Evolutionary conservation across 1,140 invertebrate species (phyloP), one percentile per base, ranked within the genome.

Genomic region (Caenorhabditis briggsae): DNA sequence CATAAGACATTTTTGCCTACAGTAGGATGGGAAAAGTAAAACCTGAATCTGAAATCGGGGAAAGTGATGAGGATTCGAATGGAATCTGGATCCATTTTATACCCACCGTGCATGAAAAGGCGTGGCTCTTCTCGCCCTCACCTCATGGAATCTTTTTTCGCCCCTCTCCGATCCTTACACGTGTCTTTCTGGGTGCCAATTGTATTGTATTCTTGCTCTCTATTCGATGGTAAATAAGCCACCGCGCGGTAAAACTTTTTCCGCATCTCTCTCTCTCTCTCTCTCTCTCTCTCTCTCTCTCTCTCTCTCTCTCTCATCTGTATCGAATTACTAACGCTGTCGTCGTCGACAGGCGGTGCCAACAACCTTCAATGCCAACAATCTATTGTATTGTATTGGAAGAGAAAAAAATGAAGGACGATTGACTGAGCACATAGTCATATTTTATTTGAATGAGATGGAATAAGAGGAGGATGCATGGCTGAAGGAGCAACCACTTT

Each of bases 51-150:
- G 56, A 58, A 58, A n/a, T 18, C 16, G n/a, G 25, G 14, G n/a
- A 50, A n/a, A 53, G 70, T 50, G 59, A 61, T 61, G 59, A 25
- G 14, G 23, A 61, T 50, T 46, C 64, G 43, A 33, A 33, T 33
- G 16, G 64, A 78, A 50, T 78, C 46, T 78, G 70, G 46, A 48
- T 78, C 70, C 70, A 78, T 78, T 78, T 78, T 78, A 78, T 78
- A 78, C 46, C 20, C 64, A 16, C n/a, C 18, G 16, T 14, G 56
- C 18, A 16, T n/a, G 56, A 78, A 50, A 78, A 78, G 70, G 70
- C 70, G 70, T 78, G 70, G 20, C 70, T 46, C 12, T 23, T 12
- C 33, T 33, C 33, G 33, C 33, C 33, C 33, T 33, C 33, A 33
- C 3, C 33, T 33, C 50, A 78, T 78, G 70, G 70, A 41, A 78